phyloP scores from a whole-genome alignment of 2,888 invertebrate genomes.

The Polyommatus icarus region DNA sequence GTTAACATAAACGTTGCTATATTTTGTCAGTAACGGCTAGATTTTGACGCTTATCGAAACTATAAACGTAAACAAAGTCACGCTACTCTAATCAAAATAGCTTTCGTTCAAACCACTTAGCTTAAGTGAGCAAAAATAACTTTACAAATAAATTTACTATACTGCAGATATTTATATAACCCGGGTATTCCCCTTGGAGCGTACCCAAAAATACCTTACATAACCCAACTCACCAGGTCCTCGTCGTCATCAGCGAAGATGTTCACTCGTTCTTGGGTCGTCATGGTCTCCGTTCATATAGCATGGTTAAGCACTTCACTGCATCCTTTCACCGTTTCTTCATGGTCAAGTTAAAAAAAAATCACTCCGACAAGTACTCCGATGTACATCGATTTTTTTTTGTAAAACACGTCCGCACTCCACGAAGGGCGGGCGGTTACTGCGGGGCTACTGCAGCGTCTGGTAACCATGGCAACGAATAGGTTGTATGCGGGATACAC shows the following conservation, averaged over 20 bases:
- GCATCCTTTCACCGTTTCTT: slow-evolving; percentile 61
- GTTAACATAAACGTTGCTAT: background rate
- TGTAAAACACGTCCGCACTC: slow-evolving; percentile 48
- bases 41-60: background rate
- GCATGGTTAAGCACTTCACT: slow-evolving; percentile 71
- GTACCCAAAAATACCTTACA: slow-evolving; percentile 49
- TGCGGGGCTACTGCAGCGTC: slow-evolving; percentile 77
- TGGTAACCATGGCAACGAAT: slow-evolving; percentile 64
- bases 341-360: slow-evolving; percentile 40
- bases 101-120: background rate
- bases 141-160: slow-evolving; percentile 15
- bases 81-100: background rate
- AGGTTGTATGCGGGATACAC: slow-evolving; percentile 33
- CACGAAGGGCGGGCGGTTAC: slow-evolving; percentile 57
- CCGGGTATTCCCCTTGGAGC: slow-evolving; percentile 43
- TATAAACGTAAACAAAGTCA: background rate
- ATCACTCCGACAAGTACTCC: slow-evolving; percentile 38
- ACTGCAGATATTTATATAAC: slow-evolving; percentile 51
- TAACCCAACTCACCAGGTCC: slow-evolving; percentile 66
- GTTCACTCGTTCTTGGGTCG: slow-evolving; percentile 68
- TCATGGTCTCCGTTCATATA: slow-evolving; percentile 62
- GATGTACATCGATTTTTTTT: slow-evolving; percentile 42
- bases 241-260: slow-evolving; percentile 74
- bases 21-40: background rate
- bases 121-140: slow-evolving; percentile 16